Evolutionary conservation across 30 jellyfish, hydroid and myxozoan species (phyloP).

Genomic region (Aurelia coerulea): DNA sequence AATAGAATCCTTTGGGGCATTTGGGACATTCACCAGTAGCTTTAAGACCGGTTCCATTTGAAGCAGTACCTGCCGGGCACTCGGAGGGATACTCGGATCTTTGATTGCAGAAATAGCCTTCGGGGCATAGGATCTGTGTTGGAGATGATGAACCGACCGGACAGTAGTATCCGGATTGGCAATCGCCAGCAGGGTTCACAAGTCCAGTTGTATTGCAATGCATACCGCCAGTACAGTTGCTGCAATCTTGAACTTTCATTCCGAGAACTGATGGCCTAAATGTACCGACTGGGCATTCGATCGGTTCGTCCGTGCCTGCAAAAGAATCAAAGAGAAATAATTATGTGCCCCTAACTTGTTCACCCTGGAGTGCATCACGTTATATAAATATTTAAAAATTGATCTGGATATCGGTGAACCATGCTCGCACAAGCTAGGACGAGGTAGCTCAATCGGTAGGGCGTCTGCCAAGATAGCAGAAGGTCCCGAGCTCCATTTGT

Average conservation of each 20-base stretch:
- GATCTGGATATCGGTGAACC: background rate
- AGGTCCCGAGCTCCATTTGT: too few species aligned
- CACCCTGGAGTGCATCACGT: too few species aligned
- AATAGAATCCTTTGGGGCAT: conserved; percentile 84
- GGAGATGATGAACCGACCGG: conserved; percentile 78
- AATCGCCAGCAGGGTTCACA: conserved; percentile 67
- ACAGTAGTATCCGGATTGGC: conserved; percentile 90
- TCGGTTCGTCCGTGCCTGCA: conserved; percentile 91
- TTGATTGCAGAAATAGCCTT: conserved; percentile 80
- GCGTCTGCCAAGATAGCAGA: too few species aligned
- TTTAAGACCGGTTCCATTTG: conserved; percentile 81
- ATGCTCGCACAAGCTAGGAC: too few species aligned
- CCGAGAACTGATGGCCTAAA: conserved; percentile 78
- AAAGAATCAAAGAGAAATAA: background rate
- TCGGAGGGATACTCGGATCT: conserved; percentile 77
- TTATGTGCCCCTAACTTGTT: too few species aligned
- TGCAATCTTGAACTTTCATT: conserved; percentile 69
- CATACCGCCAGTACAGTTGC: conserved; percentile 86
- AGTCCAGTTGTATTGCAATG: conserved; percentile 90
- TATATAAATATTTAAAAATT: background rate
- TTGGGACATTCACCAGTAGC: conserved; percentile 65
- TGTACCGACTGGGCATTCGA: conserved; percentile 88
- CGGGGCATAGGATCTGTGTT: conserved; percentile 73
- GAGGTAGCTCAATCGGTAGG: too few species aligned
- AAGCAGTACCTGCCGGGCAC: conserved; percentile 89